A percentile compares a stretch with the other conserved stretches of the same genome.
phyloP scores from a whole-genome alignment of 1,140 invertebrate species.

The Drosophila prosaltans region DNA sequence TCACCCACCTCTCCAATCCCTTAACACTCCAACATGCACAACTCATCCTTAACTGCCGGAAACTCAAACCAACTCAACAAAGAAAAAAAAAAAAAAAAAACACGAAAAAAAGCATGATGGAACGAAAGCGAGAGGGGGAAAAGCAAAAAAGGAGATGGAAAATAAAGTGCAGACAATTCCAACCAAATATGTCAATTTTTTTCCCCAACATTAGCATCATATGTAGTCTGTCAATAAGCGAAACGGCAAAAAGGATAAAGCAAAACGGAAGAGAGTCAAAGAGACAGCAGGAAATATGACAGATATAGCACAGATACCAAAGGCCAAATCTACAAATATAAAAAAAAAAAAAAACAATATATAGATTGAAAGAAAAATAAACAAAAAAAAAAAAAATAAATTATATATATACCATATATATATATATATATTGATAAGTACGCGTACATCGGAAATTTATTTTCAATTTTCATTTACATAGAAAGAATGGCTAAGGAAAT shows the following conservation, averaged over 20 bases:
- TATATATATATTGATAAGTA: conserved; percentile 25
- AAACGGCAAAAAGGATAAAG: not conserved
- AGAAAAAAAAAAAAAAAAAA: conserved; percentile 45
- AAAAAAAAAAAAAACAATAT: conserved; percentile 37
- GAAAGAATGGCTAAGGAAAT: not conserved
- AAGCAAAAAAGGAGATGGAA: not conserved
- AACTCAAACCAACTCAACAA: conserved; percentile 70
- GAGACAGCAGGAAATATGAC: conserved; percentile 20
- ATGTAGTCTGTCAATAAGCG: conserved; percentile 37
- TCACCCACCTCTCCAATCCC: not conserved
- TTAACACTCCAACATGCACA: conserved; percentile 3
- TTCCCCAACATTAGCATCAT: conserved; percentile 27
- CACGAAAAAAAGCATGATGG: not conserved
- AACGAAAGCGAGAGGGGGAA: no score
- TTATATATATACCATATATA: conserved; percentile 36
- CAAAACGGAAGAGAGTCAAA: not conserved
- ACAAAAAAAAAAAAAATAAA: not conserved
- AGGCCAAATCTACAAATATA: conserved; percentile 71
- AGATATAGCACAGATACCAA: conserved; percentile 31
- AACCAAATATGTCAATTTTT: conserved; percentile 77
- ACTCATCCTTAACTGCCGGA: conserved; percentile 39
- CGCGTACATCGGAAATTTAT: not conserved
- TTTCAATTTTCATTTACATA: not conserved
- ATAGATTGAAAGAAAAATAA: conserved; percentile 2
- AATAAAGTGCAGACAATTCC: conserved; percentile 35